A percentile compares a stretch with the other conserved stretches of the same genome.
phyloP scores from a whole-genome alignment of 1,140 invertebrate genomes.

The Drosophila equinoxialis region DNA sequence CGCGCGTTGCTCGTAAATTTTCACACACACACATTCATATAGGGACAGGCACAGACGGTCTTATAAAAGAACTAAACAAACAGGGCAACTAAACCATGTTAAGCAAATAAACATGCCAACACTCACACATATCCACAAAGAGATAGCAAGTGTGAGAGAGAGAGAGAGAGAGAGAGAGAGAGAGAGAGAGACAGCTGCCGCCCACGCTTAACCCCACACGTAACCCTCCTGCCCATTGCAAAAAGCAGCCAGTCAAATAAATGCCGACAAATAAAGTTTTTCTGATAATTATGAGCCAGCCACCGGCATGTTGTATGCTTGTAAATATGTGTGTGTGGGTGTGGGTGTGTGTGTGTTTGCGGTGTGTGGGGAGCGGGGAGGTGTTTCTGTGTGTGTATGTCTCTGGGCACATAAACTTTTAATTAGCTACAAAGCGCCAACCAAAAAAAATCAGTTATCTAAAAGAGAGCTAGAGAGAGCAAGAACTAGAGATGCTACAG shows the following conservation, averaged over 20 bases:
- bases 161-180: slow-evolving; percentile 9
- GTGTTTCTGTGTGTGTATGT: slow-evolving; percentile 10
- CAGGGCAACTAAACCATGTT: slow-evolving; percentile 73
- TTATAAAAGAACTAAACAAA: slow-evolving; percentile 10
- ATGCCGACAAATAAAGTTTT: slow-evolving; percentile 77
- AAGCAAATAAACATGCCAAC: slow-evolving; percentile 69
- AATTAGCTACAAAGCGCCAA: slow-evolving; percentile 79
- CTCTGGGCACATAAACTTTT: slow-evolving; percentile 68
- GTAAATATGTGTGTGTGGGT: neutral
- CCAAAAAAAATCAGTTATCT: slow-evolving; percentile 61
- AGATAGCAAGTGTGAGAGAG: slow-evolving; percentile 10
- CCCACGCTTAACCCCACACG: slow-evolving; percentile 8
- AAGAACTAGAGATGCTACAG: slow-evolving; percentile 19
- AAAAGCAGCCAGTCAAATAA: slow-evolving; percentile 76
- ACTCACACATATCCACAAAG: slow-evolving; percentile 11
- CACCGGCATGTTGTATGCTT: slow-evolving; percentile 20
- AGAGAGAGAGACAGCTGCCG: slow-evolving; percentile 14
- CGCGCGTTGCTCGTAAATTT: slow-evolving; percentile 77
- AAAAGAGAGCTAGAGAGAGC: slow-evolving; percentile 25
- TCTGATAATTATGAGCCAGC: slow-evolving; percentile 70
- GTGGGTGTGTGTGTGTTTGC: slow-evolving; percentile 7
- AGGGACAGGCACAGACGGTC: slow-evolving; percentile 20
- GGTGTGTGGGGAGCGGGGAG: neutral
- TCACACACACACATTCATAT: slow-evolving; percentile 53
- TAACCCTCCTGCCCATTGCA: slow-evolving; percentile 9